phyloP scores from a whole-genome alignment of 2,888 invertebrate species.

The Acanthosepion pharaonis region DNA sequence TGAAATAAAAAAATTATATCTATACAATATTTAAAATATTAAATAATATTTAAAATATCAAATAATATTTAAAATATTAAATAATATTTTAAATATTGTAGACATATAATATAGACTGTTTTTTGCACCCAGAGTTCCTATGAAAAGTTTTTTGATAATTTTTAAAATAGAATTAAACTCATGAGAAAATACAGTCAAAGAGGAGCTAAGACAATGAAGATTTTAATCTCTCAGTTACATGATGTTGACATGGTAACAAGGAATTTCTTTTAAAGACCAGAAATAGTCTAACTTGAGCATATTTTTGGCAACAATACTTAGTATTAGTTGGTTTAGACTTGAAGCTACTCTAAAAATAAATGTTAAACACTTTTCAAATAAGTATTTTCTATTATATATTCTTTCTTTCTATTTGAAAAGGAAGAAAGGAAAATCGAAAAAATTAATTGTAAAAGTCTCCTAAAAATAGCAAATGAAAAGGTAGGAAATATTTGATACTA shows the following conservation, averaged over 20 bases:
- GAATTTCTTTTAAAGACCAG: neutral
- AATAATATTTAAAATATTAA: no score
- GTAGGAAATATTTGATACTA: no score
- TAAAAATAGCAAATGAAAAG: neutral
- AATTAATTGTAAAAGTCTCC: neutral
- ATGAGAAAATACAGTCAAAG: no score
- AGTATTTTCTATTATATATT: neutral
- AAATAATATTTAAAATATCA: no score
- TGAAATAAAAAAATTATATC: no score
- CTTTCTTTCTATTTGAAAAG: neutral
- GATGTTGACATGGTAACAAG: neutral
- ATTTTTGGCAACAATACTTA: neutral
- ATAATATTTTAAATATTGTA: no score
- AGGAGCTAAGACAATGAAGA: neutral
- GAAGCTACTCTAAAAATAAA: neutral
- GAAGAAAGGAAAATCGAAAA: neutral
- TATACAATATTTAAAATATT: no score
- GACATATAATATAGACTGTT: no score
- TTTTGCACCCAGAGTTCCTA: no score
- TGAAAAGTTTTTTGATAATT: no score
- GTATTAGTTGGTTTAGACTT: neutral
- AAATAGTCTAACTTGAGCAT: neutral
- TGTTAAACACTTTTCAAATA: neutral
- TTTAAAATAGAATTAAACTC: no score
- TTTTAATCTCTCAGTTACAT: neutral